Conservation (phyloP, 2,797 vertebrate genomes). For the Eurystomus glaucurus region DNA sequence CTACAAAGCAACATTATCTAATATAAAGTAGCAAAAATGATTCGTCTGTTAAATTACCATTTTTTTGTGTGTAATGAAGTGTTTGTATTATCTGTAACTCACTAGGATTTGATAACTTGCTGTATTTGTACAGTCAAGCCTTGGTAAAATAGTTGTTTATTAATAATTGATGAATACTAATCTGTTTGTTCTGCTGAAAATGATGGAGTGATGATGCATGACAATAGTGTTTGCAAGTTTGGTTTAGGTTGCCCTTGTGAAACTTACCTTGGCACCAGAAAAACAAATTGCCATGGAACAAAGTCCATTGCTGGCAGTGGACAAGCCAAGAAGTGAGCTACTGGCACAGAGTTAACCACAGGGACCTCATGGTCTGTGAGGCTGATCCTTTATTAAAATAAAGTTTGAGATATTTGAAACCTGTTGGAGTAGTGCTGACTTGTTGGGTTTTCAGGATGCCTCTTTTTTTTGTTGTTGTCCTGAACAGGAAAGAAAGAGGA, state of each 20-base stretch:
- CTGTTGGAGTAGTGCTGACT: conserved; percentile 30
- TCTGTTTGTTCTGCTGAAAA: conserved; percentile 76
- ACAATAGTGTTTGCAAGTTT: conserved; percentile 64
- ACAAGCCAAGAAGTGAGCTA: conserved; percentile 51
- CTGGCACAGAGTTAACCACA: conserved; percentile 63
- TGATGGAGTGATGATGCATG: conserved; percentile 74
- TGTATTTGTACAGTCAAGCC: conserved; percentile 81
- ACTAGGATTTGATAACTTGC: conserved; percentile 66
- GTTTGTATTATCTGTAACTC: conserved; percentile 79
- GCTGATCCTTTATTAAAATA: conserved; percentile 83
- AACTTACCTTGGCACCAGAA: conserved; percentile 58
- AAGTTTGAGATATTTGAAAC: conserved; percentile 82
- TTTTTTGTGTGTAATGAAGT: conserved; percentile 73
- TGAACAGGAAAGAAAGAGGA: not conserved
- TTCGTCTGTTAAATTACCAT: conserved; percentile 67
- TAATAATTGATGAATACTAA: conserved; percentile 72
- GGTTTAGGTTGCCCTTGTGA: conserved; percentile 62
- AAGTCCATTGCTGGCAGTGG: conserved; percentile 84
- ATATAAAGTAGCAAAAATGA: conserved; percentile 65
- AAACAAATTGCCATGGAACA: conserved; percentile 66
- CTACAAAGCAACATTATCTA: conserved; percentile 75
- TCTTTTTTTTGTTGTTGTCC: not conserved
- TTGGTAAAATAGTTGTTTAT: conserved; percentile 80
- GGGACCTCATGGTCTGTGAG: conserved; percentile 58
- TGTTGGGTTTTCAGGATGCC: not conserved